Percentiles rank a stretch among this genome's conserved stretches.
Conservation (phyloP, 2,113 vertebrate species). For the Pollimyrus isidori region DNA sequence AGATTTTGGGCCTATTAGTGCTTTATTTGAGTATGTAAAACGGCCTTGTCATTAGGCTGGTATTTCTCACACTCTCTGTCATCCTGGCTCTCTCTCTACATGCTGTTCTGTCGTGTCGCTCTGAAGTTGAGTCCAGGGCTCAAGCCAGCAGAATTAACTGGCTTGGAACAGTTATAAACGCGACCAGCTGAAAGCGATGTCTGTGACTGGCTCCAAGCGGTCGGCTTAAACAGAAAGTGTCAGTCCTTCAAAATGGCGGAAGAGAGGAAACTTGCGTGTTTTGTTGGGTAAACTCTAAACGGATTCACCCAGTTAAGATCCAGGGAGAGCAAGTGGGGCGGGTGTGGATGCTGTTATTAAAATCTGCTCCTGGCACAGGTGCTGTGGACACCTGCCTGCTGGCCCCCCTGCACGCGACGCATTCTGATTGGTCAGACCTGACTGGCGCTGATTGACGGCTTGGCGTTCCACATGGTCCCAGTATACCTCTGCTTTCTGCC, state of each 20-base stretch:
- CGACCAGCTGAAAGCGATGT: background rate
- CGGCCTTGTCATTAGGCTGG: background rate
- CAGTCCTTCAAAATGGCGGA: background rate
- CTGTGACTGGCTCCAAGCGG: background rate
- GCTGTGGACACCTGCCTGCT: background rate
- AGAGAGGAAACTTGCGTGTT: background rate
- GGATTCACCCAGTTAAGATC: background rate
- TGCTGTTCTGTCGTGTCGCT: background rate
- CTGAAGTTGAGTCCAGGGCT: background rate
- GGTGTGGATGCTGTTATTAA: background rate
- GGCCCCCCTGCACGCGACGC: background rate
- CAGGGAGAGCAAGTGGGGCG: background rate
- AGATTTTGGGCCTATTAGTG: background rate
- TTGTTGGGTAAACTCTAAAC: background rate
- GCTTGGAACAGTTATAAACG: background rate
- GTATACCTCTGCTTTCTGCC: background rate
- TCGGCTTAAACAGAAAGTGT: background rate
- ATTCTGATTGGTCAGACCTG: background rate
- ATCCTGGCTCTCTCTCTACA: background rate
- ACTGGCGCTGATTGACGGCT: background rate
- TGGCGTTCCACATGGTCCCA: background rate
- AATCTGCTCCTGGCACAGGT: background rate
- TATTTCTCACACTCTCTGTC: background rate
- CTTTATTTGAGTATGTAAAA: background rate
- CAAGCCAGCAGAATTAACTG: background rate